Evolutionary conservation across 1,140 invertebrate genomes (phyloP).

Genomic region (Macrotrachela quadricornifera): DNA sequence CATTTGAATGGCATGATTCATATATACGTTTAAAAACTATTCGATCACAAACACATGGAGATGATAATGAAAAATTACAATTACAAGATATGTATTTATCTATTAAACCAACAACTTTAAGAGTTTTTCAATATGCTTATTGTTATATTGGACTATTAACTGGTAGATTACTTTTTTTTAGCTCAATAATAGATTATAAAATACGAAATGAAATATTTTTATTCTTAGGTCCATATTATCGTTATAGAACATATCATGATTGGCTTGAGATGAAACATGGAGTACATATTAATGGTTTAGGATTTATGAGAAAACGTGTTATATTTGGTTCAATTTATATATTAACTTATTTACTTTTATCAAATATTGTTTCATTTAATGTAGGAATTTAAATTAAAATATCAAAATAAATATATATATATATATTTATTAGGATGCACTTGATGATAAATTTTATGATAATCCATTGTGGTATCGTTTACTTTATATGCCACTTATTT

Average conservation of each 20-base stretch:
- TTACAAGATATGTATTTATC: conserved; percentile 14
- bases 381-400: conserved; percentile 1
- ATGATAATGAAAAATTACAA: conserved; percentile 10
- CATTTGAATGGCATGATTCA: conserved; percentile 57
- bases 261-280: conserved; percentile 46
- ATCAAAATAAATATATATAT: not conserved
- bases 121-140: conserved; percentile 59
- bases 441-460: conserved; percentile 24
- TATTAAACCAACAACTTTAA: conserved; percentile 37
- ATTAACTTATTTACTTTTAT: conserved; percentile 40
- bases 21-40: conserved; percentile 12
- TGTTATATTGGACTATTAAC: conserved; percentile 67
- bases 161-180: conserved; percentile 24
- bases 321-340: conserved; percentile 45
- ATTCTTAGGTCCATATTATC: conserved; percentile 48
- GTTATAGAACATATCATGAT: conserved; percentile 60
- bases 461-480: conserved; percentile 45
- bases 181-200: no score
- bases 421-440: conserved; percentile 16
- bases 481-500: conserved; percentile 62
- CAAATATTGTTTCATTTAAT: conserved; percentile 17
- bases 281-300: conserved; percentile 40
- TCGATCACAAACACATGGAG: conserved; percentile 5
- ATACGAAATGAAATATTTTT: no score
- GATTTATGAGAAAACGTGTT: conserved; percentile 41